A percentile compares a stretch with the other conserved stretches of the same genome.
These are phyloP conservation scores for Hippocampus guttulatus DNA, from an alignment of 2,113 vertebrate genomes.

Conservation along the genomic window DNA sequence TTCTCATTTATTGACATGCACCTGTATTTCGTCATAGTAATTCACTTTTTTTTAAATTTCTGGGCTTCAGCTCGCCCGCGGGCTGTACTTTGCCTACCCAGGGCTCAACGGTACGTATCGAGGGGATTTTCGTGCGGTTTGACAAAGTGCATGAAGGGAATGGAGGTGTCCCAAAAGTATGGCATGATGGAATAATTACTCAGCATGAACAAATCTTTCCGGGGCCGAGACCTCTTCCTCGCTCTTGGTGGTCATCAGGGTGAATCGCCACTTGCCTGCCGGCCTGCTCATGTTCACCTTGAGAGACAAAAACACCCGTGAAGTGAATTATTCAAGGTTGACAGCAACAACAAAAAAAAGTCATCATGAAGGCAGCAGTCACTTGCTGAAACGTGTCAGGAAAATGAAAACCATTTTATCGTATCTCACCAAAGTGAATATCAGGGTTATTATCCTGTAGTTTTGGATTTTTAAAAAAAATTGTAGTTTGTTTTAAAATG, in stretches of 20 bases:
- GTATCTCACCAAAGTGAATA: too few relatives aligned
- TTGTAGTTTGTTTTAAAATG: too few relatives aligned
- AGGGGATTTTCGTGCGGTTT: slow-evolving; percentile 32
- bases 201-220: neutral
- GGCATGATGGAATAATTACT: neutral
- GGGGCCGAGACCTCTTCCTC: neutral
- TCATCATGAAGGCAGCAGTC: neutral
- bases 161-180: slow-evolving; percentile 4
- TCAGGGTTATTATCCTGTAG: too few relatives aligned
- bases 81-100: neutral
- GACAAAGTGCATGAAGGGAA: slow-evolving; percentile 47
- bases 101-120: neutral
- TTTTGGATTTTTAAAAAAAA: too few relatives aligned
- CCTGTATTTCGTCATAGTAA: neutral
- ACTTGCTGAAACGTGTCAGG: neutral
- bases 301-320: neutral
- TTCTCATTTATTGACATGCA: too few relatives aligned
- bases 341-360: too few relatives aligned
- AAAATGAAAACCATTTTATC: neutral
- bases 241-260: neutral
- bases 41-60: neutral
- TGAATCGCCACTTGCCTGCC: neutral
- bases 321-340: neutral
- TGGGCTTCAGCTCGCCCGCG: neutral
- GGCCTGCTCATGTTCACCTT: neutral